A percentile compares a stretch with the other conserved stretches of the same genome.
These are phyloP conservation scores for Xanthostigma xanthostigma DNA, from an alignment of 2,888 invertebrate species.

Conservation along the genomic window DNA sequence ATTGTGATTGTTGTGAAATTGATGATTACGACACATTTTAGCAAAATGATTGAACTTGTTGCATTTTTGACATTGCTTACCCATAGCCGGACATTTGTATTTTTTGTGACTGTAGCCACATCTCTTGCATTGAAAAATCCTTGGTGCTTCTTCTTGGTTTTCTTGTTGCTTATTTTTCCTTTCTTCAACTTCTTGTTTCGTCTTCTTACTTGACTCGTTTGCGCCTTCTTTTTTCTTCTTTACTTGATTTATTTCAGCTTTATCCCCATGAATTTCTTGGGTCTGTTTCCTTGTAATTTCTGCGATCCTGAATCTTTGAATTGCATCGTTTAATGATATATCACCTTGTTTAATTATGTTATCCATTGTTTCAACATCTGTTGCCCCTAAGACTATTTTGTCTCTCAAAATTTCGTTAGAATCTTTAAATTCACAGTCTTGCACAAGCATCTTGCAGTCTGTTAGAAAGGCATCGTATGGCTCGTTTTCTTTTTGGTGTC, in stretches of 20 bases:
- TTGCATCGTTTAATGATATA: not conserved
- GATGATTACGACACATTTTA: no score
- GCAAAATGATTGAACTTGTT: no score
- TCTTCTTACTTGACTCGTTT: not conserved
- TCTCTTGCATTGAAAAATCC: no score
- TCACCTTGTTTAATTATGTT: conserved; percentile 7
- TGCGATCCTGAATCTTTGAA: not conserved
- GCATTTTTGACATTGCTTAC: no score
- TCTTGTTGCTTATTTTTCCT: no score
- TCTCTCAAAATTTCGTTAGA: conserved; percentile 11
- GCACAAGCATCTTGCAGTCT: conserved; percentile 12
- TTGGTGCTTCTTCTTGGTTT: no score
- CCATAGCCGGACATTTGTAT: no score
- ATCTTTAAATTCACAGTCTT: conserved; percentile 13
- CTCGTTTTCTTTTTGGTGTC: conserved; percentile 13
- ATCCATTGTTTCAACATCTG: conserved; percentile 11
- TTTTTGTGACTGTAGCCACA: no score
- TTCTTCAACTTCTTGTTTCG: no score
- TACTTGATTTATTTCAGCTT: not conserved
- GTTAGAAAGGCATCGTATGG: conserved; percentile 14
- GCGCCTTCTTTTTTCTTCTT: not conserved
- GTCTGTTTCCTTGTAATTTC: conserved; percentile 1
- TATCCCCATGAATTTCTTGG: conserved; percentile 18
- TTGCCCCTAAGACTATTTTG: conserved; percentile 12
- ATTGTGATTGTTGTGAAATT: no score